Base-by-base conservation (phyloP, 1,140 invertebrate genomes). In the Cataglyphis hispanica region DNA sequence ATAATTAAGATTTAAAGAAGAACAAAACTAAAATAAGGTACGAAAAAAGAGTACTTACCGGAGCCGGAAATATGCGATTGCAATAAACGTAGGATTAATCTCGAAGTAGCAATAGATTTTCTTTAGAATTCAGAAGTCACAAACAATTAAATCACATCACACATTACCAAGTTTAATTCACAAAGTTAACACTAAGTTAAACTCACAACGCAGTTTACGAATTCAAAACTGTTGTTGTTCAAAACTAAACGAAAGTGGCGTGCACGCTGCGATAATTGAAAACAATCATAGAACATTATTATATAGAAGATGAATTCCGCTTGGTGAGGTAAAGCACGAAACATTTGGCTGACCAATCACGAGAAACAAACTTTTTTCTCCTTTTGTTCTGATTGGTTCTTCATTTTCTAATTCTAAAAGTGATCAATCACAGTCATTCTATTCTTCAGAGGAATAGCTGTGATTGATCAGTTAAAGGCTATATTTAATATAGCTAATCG, bases 141-240 rank as follows among this genome's bases (percentile, higher is more conserved):
- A 3, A 13, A 61, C 46, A 7, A 53, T 31, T 5, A 31, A 77
- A 67, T 63, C n/a, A 5, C 27, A 3, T 0, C 61, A 34, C 1
- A 19, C 13, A 16, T 2, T 1, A 86, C 3, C 7, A 19, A 87
- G 27, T 19, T 40, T 13, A n/a, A n/a, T n/a, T n/a, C n/a, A n/a
- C n/a, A n/a, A n/a, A n/a, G n/a, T n/a, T n/a, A n/a, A n/a, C n/a
- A n/a, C n/a, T n/a, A n/a, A n/a, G n/a, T n/a, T n/a, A 10, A 76
- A 37, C 3, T 61, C 34, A 5, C 50, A 3, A 25, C 0, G 40
- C 11, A 10, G 7, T 80, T 43, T 19, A 11, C 16, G 7, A 60
- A 43, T 75, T 87, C 10, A 13, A 84, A 75, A 56, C 27, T 27
- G 13, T 84, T 13, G 11, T 4, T 6, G 46, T 83, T 87, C 10